Evolutionary conservation across 2,797 vertebrate genomes (phyloP), one percentile per base, ranked within the genome.

Genomic region (Sebastes trivittatus): DNA sequence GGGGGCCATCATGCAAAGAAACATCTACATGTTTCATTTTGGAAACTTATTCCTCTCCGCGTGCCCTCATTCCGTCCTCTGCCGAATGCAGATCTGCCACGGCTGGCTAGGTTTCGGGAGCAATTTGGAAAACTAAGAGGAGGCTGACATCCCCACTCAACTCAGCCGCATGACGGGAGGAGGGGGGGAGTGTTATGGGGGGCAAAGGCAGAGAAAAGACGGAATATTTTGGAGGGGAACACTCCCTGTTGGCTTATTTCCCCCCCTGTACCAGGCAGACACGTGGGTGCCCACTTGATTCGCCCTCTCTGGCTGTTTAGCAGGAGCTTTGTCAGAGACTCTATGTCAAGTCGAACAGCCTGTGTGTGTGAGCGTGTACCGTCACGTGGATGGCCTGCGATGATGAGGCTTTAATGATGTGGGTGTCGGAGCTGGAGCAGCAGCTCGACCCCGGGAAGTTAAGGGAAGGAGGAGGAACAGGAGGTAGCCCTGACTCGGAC

Each of bases 61-160:
- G 62, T 82, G 88, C 75, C 82, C 89, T 91, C 82, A 56, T 81
- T 86, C 82, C 18, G 67, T 86, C 85, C 89, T 81, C 79, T 65
- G 42, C 70, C 29, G 4, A 75, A 75, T 73, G 74, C 77, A 83
- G 75, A 71, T 84, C 70, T 11, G 82, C 83, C 68, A 84, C 13
- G 85, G 82, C 77, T 84, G 87, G 75, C 74, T 87, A 42, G 79
- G 56, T 90, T 89, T 85, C 18, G n/a, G 80, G 80, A 86, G 83
- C 88, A 83, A 88, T 88, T 82, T 86, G 71, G 75, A 63, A 86
- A 84, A 60, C 61, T 64, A 76, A 84, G 84, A 81, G 77, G 58
- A 65, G 66, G 30, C 73, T 87, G 82, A 81, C 85, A 74, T 63
- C 76, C 58, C 66, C 54, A 38, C 75, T 90, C 82, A 61, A 32